Conservation (phyloP, 1,140 invertebrate species). For the Paramacrobiotus metropolitanus region DNA sequence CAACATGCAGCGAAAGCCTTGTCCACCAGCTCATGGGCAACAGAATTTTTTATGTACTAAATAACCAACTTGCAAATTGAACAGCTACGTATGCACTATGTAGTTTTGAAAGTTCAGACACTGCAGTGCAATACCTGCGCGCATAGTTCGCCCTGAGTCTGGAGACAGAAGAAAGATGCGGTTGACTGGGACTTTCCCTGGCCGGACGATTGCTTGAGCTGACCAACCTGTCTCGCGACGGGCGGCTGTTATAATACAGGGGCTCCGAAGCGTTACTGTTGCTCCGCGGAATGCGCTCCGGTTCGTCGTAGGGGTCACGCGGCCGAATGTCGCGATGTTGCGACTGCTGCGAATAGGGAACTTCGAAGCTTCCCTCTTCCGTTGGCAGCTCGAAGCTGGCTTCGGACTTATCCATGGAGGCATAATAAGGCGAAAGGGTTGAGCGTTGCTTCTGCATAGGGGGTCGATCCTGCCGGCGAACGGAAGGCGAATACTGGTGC, state of each 20-base stretch:
- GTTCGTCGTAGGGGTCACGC: conserved; percentile 15
- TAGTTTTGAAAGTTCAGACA: too few species aligned
- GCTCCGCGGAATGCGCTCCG: conserved; percentile 17
- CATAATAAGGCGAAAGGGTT: conserved; percentile 2
- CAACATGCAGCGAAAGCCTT: too few species aligned
- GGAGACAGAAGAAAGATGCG: not conserved
- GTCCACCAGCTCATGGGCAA: too few species aligned
- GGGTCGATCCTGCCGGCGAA: not conserved
- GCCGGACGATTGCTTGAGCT: not conserved
- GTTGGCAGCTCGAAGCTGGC: not conserved
- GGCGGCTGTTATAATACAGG: conserved; percentile 68
- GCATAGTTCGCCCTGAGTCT: not conserved
- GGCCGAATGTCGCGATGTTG: conserved; percentile 10
- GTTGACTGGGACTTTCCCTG: not conserved
- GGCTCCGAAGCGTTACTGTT: conserved; percentile 39
- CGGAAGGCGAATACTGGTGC: conserved; percentile 18
- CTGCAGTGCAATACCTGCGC: too few species aligned
- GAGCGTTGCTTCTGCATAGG: conserved; percentile 4
- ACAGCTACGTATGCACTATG: too few species aligned
- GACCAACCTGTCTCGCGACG: conserved; percentile 27
- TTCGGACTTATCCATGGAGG: not conserved
- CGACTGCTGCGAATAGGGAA: not conserved
- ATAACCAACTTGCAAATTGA: too few species aligned
- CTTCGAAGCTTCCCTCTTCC: not conserved
- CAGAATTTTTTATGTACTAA: too few species aligned